Evolutionary conservation across 2,113 vertebrate genomes (phyloP), one percentile per base, ranked within the genome.

Genomic region (Casuarius casuarius): DNA sequence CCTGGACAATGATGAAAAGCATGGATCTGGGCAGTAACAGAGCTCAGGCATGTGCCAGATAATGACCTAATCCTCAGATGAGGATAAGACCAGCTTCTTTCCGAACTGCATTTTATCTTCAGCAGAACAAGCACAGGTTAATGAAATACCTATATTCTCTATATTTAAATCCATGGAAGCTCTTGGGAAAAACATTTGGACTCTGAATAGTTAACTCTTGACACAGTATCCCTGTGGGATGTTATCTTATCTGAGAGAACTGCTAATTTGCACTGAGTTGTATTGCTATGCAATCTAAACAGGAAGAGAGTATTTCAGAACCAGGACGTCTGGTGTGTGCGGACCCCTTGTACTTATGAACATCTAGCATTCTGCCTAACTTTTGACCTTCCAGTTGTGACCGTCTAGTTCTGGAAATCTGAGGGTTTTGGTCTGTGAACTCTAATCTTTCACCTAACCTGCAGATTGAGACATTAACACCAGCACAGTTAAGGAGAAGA

Each of bases 201-300:
- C 61, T 92, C 23, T 58, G 71, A 95, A 81, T 46, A 90, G 49
- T 56, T 84, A 72, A 88, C 46, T 44, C 82, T 56, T 52, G 48
- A 65, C 48, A 87, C 15, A 42, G 21, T 68, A 65, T 95, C 46
- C 38, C 4, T 89, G 38, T 38, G 42, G 44, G 90, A 9, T 42
- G 29, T 85, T 96, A 95, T 95, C 93, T 95, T 94, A 92, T 91
- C 96, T 77, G 73, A 65, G 22, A 77, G 42, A 89, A 90, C 42
- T 87, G 62, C 25, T 93, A 94, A 94, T 97, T 95, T 92, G 83
- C 72, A 87, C 63, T 68, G 29, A 76, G 51, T n/a, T 83, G 15
- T 79, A 86, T 89, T 94, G 90, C 71, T 76, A 25, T 94, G 82
- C 71, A 91, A 54, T 92, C 67, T 89, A 92, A 97, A 95, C 54